Evolutionary conservation across 1,140 invertebrate genomes (phyloP).

Genomic region (Zelostemma sp.): DNA sequence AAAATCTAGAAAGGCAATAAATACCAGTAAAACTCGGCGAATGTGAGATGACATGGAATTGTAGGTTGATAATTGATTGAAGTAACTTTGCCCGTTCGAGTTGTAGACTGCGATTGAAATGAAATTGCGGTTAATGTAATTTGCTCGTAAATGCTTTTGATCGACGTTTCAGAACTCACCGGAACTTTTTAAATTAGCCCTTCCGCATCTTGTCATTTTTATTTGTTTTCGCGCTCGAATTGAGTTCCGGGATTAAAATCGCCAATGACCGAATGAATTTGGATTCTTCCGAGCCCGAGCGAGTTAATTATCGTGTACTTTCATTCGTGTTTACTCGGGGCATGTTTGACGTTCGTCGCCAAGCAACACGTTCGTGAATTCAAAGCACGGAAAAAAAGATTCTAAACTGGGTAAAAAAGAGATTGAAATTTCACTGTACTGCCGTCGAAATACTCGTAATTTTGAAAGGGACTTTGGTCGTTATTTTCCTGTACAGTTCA

Average conservation of each 20-base stretch:
- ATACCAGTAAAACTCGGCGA: constrained; percentile 57
- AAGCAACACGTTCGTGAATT: constrained; percentile 24
- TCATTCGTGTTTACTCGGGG: constrained; percentile 14
- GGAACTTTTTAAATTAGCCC: constrained; percentile 59
- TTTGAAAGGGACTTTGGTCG: no score
- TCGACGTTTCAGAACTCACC: constrained; percentile 45
- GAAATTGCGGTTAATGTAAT: constrained; percentile 4
- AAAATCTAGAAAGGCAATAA: no score
- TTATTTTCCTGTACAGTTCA: no score
- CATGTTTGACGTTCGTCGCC: constrained; percentile 45
- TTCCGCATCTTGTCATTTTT: constrained; percentile 58
- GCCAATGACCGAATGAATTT: constrained; percentile 2
- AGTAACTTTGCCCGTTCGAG: constrained; percentile 60
- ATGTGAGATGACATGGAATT: constrained; percentile 62
- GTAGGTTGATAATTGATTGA: constrained; percentile 60
- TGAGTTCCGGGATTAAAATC: neutral
- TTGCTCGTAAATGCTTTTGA: neutral
- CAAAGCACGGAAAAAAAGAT: no score
- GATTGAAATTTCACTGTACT: no score
- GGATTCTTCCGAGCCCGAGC: neutral
- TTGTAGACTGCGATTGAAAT: constrained; percentile 36
- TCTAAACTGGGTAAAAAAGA: no score
- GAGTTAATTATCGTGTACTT: constrained; percentile 15
- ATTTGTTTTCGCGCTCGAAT: constrained; percentile 4
- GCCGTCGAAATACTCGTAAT: no score